Base-by-base conservation (phyloP, 1,140 invertebrate genomes). In the Triops cancriformis region DNA sequence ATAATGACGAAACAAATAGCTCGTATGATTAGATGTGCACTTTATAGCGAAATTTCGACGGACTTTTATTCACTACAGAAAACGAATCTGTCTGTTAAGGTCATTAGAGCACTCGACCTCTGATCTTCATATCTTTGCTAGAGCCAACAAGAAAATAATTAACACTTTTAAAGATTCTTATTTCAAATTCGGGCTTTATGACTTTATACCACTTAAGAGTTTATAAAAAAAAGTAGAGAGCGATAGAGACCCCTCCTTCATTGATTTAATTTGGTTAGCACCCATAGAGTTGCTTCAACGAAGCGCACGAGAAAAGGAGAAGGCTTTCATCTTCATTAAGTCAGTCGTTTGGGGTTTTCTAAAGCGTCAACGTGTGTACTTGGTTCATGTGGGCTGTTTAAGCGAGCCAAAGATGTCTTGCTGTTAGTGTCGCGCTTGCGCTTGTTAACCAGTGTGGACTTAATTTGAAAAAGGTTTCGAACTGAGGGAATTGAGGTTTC, bases 221-320 rank as follows among this genome's bases (percentile, higher is more conserved):
- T 18, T 64, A 64, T 64, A 12, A 64, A 6, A 1, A 6, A 0
- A 64, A 64, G 18, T 12, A 64, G 14, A 64, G 9, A 64, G 18
- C 14, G 0, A 12, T n/a, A 64, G 51, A n/a, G 23, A 64, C 51
- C 14, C 51, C 51, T 64, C 51, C 51, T 18, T 64, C 51, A 6
- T 64, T 64, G 51, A 64, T 64, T 64, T 64, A 64, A 64, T 64
- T 64, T 64, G 51, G 51, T 23, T 64, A n/a, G 51, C 51, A 64
- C 51, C 51, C 51, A 64, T 64, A 64, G 51, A 64, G 51, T 64
- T 64, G 51, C 51, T 37, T 37, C 31, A 37, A 7, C 7, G 31
- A 37, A 37, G 7, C 31, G 7, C 51, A 64, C 5, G n/a, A n/a
- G 51, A 64, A 64, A 64, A 18, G 51, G 51, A 64, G 51, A 64